Evolutionary conservation across 1,140 invertebrate species (phyloP).

Genomic region (Drosophila repletoides): DNA sequence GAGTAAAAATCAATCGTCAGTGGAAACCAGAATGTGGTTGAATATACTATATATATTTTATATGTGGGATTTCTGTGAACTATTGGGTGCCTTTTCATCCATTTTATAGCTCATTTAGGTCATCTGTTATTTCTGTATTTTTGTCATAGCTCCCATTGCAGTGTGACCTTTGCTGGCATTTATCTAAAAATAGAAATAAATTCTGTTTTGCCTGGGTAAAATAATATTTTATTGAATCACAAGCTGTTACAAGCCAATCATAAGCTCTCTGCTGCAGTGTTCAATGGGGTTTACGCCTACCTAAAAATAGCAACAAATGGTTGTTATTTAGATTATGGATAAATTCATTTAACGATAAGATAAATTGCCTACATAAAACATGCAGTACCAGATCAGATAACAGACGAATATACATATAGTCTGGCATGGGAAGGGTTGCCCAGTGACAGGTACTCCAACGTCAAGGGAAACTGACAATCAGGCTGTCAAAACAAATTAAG

Average conservation of each 20-base stretch:
- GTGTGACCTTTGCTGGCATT: slow-evolving; percentile 3
- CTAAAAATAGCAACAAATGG: slow-evolving; percentile 60
- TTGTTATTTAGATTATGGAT: slow-evolving; percentile 41
- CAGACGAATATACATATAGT: too few relatives aligned
- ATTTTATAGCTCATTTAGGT: background rate
- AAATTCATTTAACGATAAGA: slow-evolving; percentile 61
- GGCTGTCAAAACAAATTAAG: slow-evolving; percentile 67
- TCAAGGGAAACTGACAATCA: slow-evolving; percentile 56
- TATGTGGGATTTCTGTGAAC: too few relatives aligned
- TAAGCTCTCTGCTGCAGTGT: too few relatives aligned
- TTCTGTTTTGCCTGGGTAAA: background rate
- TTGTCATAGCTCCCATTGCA: background rate
- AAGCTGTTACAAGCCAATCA: background rate
- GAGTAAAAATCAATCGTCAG: too few relatives aligned
- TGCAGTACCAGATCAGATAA: slow-evolving; percentile 22
- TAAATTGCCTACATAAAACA: slow-evolving; percentile 57
- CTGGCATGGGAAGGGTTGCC: too few relatives aligned
- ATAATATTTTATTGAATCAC: background rate
- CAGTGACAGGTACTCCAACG: slow-evolving; percentile 14
- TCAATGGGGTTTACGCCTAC: background rate
- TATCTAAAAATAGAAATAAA: background rate
- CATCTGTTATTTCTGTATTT: background rate
- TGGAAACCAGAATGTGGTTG: too few relatives aligned
- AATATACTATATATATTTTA: too few relatives aligned
- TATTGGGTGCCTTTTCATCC: too few relatives aligned